These are phyloP conservation scores for Hassar affinis DNA, from an alignment of 2,113 vertebrate genomes.

Conservation along the genomic window DNA sequence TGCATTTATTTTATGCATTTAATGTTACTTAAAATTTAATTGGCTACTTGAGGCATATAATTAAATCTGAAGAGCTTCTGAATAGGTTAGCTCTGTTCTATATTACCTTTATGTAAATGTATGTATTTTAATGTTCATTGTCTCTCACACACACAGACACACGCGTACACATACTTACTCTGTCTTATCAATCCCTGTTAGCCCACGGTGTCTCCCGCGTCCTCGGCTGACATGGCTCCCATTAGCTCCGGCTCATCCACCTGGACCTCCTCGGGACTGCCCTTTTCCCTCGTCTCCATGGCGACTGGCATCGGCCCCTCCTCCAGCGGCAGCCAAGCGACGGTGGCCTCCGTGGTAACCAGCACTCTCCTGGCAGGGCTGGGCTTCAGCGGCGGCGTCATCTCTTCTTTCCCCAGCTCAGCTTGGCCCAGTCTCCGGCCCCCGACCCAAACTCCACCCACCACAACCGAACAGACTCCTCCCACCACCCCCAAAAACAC, in stretches of 20 bases:
- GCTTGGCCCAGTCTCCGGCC: slow-evolving; percentile 79
- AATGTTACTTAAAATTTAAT: not conserved
- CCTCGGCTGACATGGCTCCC: slow-evolving; percentile 96
- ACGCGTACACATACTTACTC: not conserved
- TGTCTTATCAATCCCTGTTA: slow-evolving; percentile 54
- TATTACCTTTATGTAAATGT: not conserved
- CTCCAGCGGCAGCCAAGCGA: slow-evolving; percentile 92
- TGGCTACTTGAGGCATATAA: not conserved
- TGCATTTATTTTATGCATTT: not conserved
- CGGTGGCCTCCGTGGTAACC: slow-evolving; percentile 91
- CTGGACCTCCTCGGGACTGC: slow-evolving; percentile 93
- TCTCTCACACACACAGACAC: not conserved
- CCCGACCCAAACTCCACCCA: slow-evolving; percentile 56
- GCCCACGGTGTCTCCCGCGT: slow-evolving; percentile 92
- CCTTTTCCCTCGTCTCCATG: slow-evolving; percentile 97
- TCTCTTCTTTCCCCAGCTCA: slow-evolving; percentile 92
- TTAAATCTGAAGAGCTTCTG: not conserved
- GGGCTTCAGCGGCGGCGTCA: slow-evolving; percentile 87
- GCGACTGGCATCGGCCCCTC: slow-evolving; percentile 93
- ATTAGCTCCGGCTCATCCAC: slow-evolving; percentile 97
- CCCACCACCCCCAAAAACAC: slow-evolving; percentile 63
- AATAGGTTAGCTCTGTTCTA: not conserved
- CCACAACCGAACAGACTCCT: slow-evolving; percentile 62
- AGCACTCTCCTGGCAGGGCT: slow-evolving; percentile 91
- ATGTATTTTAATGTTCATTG: not conserved